Percentiles rank a stretch among this genome's conserved stretches.
These are phyloP conservation scores for Sebastiscus tertius DNA, from an alignment of 2,797 vertebrate genomes.

Conservation along the genomic window DNA sequence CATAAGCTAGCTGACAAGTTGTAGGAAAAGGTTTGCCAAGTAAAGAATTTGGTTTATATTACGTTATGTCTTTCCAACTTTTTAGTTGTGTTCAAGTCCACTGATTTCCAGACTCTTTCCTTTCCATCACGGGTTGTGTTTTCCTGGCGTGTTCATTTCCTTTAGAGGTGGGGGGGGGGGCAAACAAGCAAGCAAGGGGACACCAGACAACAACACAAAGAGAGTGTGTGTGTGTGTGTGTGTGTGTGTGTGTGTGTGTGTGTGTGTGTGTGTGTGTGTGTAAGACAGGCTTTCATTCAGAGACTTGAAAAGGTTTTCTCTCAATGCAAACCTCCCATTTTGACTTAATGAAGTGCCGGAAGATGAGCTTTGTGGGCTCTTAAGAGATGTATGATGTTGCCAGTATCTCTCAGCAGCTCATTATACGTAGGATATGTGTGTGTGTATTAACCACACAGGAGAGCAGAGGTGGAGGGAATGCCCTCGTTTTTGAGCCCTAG, in stretches of 20 bases:
- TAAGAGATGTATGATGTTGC: slow-evolving; percentile 1
- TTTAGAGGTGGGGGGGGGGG: background rate
- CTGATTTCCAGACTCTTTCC: background rate
- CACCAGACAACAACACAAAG: background rate
- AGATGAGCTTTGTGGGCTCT: slow-evolving; percentile 24
- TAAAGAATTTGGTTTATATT: rapidly evolving
- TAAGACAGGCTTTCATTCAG: background rate
- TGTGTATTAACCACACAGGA: background rate
- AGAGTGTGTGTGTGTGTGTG: no score
- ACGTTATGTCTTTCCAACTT: background rate
- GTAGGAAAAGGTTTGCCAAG: background rate
- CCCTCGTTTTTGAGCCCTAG: background rate
- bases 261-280: background rate
- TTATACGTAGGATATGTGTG: background rate
- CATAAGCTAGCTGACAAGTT: background rate
- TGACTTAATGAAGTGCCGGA: slow-evolving; percentile 20
- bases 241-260: rapidly evolving
- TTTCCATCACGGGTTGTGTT: slow-evolving; percentile 1
- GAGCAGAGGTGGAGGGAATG: background rate
- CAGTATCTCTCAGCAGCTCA: background rate
- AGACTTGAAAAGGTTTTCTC: slow-evolving; percentile 9
- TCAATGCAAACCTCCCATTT: background rate
- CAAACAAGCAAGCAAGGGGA: background rate
- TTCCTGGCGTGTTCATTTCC: slow-evolving; percentile 33
- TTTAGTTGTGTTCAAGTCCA: background rate